These are phyloP conservation scores for Epiblema foenella DNA, from an alignment of 2,888 invertebrate species.

Conservation along the genomic window DNA sequence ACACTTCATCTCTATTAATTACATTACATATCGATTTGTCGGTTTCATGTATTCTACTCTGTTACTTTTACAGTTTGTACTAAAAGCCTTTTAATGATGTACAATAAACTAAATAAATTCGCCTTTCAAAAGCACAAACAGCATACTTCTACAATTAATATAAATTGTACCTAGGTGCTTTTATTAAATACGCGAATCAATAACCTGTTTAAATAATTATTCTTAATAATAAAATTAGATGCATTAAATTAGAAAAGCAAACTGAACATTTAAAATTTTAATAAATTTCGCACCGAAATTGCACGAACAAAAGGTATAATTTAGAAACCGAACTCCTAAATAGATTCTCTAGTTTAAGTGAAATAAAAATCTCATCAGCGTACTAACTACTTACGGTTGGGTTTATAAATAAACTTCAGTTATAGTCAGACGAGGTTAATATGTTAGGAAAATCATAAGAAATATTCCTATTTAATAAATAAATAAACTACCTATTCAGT, in stretches of 20 bases:
- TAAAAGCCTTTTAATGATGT: not conserved
- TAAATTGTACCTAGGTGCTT: constrained; percentile 80
- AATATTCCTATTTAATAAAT: constrained; percentile 54
- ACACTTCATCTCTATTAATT: not conserved
- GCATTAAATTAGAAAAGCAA: constrained; percentile 12
- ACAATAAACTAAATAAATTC: constrained; percentile 33
- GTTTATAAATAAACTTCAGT: not conserved
- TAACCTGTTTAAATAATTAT: constrained; percentile 5
- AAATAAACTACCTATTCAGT: constrained; percentile 61
- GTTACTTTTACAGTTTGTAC: constrained; percentile 22
- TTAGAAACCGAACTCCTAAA: constrained; percentile 1
- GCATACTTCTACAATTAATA: constrained; percentile 53
- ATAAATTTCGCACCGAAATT: constrained; percentile 10
- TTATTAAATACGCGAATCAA: constrained; percentile 48
- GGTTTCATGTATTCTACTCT: not conserved
- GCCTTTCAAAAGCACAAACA: constrained; percentile 52
- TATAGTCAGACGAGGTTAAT: not conserved
- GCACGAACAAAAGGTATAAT: not conserved
- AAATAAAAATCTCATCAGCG: constrained; percentile 18
- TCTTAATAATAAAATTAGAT: constrained; percentile 12
- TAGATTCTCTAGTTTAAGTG: constrained; percentile 1
- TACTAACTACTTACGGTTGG: not conserved
- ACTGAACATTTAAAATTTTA: constrained; percentile 12
- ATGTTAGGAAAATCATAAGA: constrained; percentile 24
- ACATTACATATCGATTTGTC: not conserved